A percentile compares a stretch with the other conserved stretches of the same genome.
These are phyloP conservation scores for Clarias magur DNA, from an alignment of 2,113 vertebrate genomes.

Conservation along the genomic window DNA sequence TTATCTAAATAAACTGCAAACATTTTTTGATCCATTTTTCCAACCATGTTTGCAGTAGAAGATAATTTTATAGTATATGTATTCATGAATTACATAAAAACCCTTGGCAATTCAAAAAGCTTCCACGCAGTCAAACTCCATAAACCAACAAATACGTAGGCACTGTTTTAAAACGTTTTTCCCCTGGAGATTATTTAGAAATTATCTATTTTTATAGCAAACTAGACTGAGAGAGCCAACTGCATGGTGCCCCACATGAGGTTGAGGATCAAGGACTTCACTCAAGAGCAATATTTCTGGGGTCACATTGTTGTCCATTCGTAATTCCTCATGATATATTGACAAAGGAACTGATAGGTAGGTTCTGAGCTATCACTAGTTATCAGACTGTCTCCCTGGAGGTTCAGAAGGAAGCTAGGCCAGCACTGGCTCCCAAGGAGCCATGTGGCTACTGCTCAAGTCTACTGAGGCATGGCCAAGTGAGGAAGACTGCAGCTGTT, in stretches of 20 bases:
- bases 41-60: not conserved
- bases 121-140: not conserved
- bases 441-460: not conserved
- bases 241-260: not conserved
- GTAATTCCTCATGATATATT: slow-evolving; percentile 51
- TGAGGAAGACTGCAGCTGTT: slow-evolving; percentile 51
- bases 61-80: not conserved
- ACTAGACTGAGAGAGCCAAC: not conserved
- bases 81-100: not conserved
- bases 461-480: slow-evolving; percentile 44
- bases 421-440: slow-evolving; percentile 1
- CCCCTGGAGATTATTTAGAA: not conserved
- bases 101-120: not conserved
- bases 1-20: not conserved
- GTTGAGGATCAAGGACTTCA: not conserved
- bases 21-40: not conserved
- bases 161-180: not conserved
- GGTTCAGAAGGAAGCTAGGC: slow-evolving; percentile 46
- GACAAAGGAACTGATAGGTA: slow-evolving; percentile 69
- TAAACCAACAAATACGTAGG: not conserved
- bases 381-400: slow-evolving; percentile 60
- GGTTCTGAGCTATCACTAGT: slow-evolving; percentile 67
- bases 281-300: too few species aligned
- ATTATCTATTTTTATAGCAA: not conserved
- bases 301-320: not conserved